Percentiles rank a stretch among this genome's conserved stretches.
phyloP scores from a whole-genome alignment of 2,797 vertebrate species.

The Spatula clypeata region DNA sequence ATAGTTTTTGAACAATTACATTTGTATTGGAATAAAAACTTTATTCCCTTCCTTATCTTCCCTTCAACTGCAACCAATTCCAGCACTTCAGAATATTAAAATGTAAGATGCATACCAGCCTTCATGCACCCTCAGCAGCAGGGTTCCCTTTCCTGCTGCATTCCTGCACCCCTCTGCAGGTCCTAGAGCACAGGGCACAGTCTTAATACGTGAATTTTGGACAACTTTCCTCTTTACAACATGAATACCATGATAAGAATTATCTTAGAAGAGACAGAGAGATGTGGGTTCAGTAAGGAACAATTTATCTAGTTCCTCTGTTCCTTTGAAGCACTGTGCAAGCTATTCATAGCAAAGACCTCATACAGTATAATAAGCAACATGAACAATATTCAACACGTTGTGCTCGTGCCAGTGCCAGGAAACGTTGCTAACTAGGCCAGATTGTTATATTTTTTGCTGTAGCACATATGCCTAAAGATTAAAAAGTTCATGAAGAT shows the following conservation, averaged over 20 bases:
- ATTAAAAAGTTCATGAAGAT: slow-evolving; percentile 2
- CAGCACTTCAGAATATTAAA: not conserved
- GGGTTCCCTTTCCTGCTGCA: not conserved
- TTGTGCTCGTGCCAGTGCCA: not conserved
- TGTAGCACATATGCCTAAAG: not conserved
- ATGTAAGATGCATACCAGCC: not conserved
- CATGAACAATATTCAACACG: not conserved
- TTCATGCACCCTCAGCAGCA: not conserved
- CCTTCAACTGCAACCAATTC: not conserved
- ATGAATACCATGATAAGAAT: not conserved
- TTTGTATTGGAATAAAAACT: not conserved
- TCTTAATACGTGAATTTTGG: not conserved
- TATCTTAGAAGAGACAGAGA: not conserved
- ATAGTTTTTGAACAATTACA: not conserved
- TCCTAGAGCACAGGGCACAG: not conserved
- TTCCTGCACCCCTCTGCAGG: not conserved
- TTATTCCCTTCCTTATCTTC: not conserved
- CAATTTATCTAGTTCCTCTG: not conserved
- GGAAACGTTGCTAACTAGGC: not conserved
- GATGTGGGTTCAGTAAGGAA: not conserved
- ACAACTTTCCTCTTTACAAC: not conserved
- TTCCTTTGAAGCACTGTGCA: not conserved
- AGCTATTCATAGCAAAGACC: slow-evolving; percentile 3
- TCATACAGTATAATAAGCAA: not conserved
- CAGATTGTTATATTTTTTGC: not conserved